A percentile compares a stretch with the other conserved stretches of the same genome.
Conservation (phyloP, 2,888 invertebrate genomes). For the Cephus spinipes region DNA sequence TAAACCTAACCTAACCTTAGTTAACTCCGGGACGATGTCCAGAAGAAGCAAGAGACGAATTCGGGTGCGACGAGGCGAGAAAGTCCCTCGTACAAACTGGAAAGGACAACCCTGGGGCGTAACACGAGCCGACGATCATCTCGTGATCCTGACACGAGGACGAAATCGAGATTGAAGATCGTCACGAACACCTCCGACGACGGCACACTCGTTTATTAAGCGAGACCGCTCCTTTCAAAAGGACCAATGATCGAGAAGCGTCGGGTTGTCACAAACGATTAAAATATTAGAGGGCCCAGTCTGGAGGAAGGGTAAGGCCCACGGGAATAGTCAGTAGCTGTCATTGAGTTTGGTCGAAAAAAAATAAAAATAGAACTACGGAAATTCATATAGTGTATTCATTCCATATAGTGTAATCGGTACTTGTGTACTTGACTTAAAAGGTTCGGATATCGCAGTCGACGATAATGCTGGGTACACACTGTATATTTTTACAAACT, state of each 20-base stretch:
- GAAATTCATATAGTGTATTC: neutral
- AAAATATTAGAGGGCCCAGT: constrained; percentile 42
- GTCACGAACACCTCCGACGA: constrained; percentile 12
- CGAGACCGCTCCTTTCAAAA: neutral
- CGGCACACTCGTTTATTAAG: constrained; percentile 34
- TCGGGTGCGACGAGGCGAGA: constrained; percentile 55
- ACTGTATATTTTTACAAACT: too few species aligned
- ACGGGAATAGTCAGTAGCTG: neutral
- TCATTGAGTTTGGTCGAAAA: neutral
- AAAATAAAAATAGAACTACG: neutral
- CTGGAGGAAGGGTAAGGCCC: neutral
- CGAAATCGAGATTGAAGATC: constrained; percentile 53
- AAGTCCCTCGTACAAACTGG: constrained; percentile 60
- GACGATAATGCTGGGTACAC: neutral
- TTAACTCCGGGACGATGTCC: neutral
- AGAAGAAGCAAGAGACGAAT: constrained; percentile 35
- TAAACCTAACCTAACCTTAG: neutral
- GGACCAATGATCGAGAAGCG: constrained; percentile 40
- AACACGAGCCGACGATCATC: constrained; percentile 53
- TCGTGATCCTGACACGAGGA: constrained; percentile 38
- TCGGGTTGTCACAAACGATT: constrained; percentile 60
- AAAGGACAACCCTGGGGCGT: constrained; percentile 54
- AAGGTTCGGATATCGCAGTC: neutral
- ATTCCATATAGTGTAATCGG: too few species aligned
- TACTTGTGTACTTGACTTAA: too few species aligned